Evolutionary conservation across 2,797 vertebrate genomes (phyloP).

Genomic region (Meda fulgida): DNA sequence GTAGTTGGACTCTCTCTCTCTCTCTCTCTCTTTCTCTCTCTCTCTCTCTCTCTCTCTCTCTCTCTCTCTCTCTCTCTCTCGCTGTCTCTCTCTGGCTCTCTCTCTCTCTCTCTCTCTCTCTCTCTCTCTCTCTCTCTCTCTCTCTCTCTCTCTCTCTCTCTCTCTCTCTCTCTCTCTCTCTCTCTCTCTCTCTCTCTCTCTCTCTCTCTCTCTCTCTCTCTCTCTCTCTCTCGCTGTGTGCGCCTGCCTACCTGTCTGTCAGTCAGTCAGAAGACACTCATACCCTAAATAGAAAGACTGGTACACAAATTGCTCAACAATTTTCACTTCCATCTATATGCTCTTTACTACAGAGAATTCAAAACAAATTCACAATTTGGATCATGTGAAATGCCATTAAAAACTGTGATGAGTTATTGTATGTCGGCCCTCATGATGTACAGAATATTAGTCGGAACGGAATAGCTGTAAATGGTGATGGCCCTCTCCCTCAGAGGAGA

Average conservation of each 20-base stretch:
- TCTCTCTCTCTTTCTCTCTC: too few relatives aligned
- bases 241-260: not conserved
- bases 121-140: too few relatives aligned
- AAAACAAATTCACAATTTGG: not conserved
- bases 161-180: too few relatives aligned
- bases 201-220: too few relatives aligned
- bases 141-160: too few relatives aligned
- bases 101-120: too few relatives aligned
- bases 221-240: too few relatives aligned
- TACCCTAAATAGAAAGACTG: not conserved
- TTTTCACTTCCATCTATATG: not conserved
- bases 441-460: not conserved
- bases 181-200: too few relatives aligned
- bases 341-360: not conserved
- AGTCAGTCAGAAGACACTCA: not conserved
- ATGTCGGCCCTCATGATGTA: not conserved
- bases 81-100: too few relatives aligned
- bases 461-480: slow-evolving; percentile 6
- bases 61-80: too few relatives aligned
- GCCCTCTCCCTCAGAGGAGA: slow-evolving; percentile 4
- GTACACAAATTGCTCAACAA: not conserved
- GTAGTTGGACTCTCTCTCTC: too few relatives aligned
- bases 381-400: slow-evolving; percentile 15
- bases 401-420: not conserved
- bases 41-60: too few relatives aligned